Evolutionary conservation across 1,140 invertebrate genomes (phyloP).

Genomic region (Drosophila nigrodunni): DNA sequence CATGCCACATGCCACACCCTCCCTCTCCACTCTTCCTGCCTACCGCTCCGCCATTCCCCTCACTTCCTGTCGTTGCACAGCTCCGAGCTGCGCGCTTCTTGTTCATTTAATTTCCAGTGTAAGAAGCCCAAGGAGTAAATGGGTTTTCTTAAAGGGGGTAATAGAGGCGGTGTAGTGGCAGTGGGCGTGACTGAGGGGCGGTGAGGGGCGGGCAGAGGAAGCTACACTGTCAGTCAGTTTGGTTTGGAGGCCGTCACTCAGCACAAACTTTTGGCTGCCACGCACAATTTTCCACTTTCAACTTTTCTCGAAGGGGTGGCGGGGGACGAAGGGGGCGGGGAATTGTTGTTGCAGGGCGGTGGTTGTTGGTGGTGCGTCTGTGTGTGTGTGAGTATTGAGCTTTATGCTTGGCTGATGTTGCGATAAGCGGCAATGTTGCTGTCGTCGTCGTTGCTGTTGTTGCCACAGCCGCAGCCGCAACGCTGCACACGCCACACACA

Average conservation of each 20-base stretch:
- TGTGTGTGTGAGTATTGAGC: constrained; percentile 56
- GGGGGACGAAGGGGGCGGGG: neutral
- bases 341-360: constrained; percentile 40
- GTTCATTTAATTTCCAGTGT: constrained; percentile 74
- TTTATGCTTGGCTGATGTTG: constrained; percentile 81
- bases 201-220: constrained; percentile 14
- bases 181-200: neutral
- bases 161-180: neutral
- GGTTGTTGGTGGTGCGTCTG: constrained; percentile 27
- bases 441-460: constrained; percentile 44
- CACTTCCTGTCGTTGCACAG: constrained; percentile 57
- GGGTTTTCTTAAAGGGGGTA: constrained; percentile 20
- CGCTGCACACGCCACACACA: constrained; percentile 65
- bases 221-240: constrained; percentile 36
- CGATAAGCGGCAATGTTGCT: constrained; percentile 70
- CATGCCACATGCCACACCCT: constrained; percentile 37
- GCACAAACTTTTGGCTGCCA: constrained; percentile 75
- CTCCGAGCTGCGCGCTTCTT: constrained; percentile 52
- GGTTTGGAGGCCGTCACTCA: constrained; percentile 54
- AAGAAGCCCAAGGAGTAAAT: constrained; percentile 54
- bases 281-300: constrained; percentile 83
- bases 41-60: neutral
- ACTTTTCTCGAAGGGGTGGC: constrained; percentile 46
- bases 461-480: constrained; percentile 66
- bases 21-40: neutral